A percentile compares a stretch with the other conserved stretches of the same genome.
Conservation (phyloP, 2,888 invertebrate species). For the Eremobia ochroleuca region DNA sequence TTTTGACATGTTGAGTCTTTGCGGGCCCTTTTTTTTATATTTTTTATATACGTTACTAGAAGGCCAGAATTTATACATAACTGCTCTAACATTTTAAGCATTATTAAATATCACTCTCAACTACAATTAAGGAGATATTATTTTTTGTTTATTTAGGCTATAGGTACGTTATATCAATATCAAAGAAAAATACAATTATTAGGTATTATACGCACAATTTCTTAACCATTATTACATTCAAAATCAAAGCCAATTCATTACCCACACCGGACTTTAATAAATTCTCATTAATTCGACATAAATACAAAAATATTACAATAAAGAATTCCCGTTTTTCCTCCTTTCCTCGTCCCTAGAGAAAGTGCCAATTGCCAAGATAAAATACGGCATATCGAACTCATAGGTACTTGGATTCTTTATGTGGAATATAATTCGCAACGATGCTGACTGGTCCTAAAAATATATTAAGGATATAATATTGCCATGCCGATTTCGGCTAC, state of each 20-base stretch:
- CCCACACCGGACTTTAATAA: constrained; percentile 13
- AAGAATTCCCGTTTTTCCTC: not conserved
- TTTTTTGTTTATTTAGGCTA: no score
- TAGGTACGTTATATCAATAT: not conserved
- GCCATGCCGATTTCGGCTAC: not conserved
- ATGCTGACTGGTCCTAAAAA: constrained; percentile 15
- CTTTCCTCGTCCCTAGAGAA: constrained; percentile 8
- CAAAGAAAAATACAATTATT: not conserved
- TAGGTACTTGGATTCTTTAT: constrained; percentile 20
- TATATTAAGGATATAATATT: not conserved
- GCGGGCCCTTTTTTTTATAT: not conserved
- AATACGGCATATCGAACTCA: constrained; percentile 30
- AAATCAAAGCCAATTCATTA: constrained; percentile 14
- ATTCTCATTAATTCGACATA: constrained; percentile 24
- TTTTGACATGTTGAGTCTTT: not conserved
- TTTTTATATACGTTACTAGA: not conserved
- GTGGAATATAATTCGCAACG: not conserved
- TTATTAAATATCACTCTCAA: not conserved
- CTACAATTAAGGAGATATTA: not conserved
- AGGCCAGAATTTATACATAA: not conserved
- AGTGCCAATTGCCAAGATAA: constrained; percentile 25
- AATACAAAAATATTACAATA: constrained; percentile 11
- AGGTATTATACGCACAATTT: not conserved
- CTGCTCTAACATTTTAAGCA: not conserved
- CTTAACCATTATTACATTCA: not conserved